A percentile compares a stretch with the other conserved stretches of the same genome.
These are phyloP conservation scores for Mixornis gularis DNA, from an alignment of 2,113 vertebrate genomes.

Conservation along the genomic window DNA sequence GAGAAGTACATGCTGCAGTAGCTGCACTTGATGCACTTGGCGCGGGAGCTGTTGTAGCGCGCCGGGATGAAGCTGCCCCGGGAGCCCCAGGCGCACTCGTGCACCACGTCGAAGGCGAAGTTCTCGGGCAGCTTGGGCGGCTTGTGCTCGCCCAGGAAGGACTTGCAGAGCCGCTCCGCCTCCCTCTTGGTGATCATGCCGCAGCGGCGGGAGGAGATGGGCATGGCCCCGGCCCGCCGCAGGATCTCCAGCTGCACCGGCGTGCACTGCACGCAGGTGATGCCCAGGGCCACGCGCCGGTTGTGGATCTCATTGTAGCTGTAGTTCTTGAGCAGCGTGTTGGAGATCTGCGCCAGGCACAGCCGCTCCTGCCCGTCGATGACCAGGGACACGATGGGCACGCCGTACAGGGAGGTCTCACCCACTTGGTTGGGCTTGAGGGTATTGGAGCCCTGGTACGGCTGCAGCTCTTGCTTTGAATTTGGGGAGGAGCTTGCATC, in stretches of 20 bases:
- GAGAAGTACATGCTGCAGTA: constrained; percentile 98
- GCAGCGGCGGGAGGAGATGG: constrained; percentile 90
- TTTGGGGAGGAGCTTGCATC: too few relatives aligned
- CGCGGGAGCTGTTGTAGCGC: constrained; percentile 60
- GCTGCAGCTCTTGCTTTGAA: too few relatives aligned
- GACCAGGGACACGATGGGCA: constrained; percentile 94
- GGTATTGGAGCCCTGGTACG: too few relatives aligned
- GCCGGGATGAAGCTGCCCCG: constrained; percentile 92
- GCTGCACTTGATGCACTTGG: constrained; percentile 97
- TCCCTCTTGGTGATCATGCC: constrained; percentile 97
- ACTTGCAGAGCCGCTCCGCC: constrained; percentile 93
- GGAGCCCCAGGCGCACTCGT: constrained; percentile 96
- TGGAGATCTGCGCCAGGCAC: constrained; percentile 95
- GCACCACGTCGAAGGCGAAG: constrained; percentile 91
- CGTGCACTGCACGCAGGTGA: constrained; percentile 97
- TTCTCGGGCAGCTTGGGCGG: constrained; percentile 93
- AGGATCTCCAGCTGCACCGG: constrained; percentile 95
- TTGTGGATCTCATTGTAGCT: constrained; percentile 99
- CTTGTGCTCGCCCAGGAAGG: constrained; percentile 87
- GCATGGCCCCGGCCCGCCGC: constrained; percentile 94
- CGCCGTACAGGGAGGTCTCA: constrained; percentile 84
- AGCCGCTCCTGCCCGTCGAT: constrained; percentile 92
- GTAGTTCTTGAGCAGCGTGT: constrained; percentile 93
- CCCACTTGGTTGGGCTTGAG: constrained; percentile 94
- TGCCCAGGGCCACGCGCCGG: constrained; percentile 91